Conservation (phyloP, 2,888 invertebrate species). For the Drosophila niveifrons region DNA sequence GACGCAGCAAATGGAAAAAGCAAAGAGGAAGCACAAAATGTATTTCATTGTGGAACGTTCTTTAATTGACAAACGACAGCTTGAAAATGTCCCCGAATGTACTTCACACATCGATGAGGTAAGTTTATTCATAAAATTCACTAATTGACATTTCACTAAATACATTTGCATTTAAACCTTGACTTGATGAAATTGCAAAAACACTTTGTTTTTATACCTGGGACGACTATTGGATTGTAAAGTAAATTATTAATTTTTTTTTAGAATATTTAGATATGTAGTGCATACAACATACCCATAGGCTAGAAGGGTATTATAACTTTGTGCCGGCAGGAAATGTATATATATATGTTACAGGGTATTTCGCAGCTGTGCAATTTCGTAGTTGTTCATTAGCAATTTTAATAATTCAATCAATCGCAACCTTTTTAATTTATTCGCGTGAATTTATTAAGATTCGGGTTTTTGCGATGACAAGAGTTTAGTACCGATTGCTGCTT, state of each 20-base stretch:
- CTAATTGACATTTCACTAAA: neutral
- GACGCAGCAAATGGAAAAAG: neutral
- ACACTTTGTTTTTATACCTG: too few species aligned
- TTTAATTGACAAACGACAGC: neutral
- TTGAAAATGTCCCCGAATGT: neutral
- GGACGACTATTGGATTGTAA: too few species aligned
- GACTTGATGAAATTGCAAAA: too few species aligned
- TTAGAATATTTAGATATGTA: too few species aligned
- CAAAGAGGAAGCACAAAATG: constrained; percentile 1
- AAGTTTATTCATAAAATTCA: neutral
- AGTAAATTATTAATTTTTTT: too few species aligned
- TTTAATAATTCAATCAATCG: neutral
- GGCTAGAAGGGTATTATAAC: too few species aligned
- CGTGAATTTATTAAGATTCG: neutral
- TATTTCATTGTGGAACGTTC: constrained; percentile 9
- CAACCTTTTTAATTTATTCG: neutral
- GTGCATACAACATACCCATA: too few species aligned
- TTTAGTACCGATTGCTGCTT: neutral
- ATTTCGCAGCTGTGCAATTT: neutral
- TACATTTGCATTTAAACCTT: neutral
- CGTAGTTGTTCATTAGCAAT: neutral
- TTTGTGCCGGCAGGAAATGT: too few species aligned
- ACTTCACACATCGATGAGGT: too few species aligned
- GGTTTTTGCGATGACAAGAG: neutral
- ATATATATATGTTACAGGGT: neutral